These are phyloP conservation scores for Oscheius myriophilus DNA, from an alignment of 2,888 invertebrate species.

Conservation along the genomic window DNA sequence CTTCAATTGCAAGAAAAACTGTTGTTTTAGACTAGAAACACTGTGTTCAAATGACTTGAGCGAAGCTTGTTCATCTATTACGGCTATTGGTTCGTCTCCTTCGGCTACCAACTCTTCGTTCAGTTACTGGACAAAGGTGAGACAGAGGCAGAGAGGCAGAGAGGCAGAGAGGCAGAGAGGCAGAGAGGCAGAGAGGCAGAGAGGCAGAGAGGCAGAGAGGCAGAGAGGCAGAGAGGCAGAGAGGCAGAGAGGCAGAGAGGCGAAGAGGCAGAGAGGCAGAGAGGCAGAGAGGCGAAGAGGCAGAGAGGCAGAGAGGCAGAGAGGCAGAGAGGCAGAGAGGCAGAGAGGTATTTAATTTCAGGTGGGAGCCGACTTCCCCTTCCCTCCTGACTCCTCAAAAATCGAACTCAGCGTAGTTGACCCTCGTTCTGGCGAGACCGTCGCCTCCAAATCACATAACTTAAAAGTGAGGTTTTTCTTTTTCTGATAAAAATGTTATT, in stretches of 20 bases:
- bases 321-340: too few species aligned
- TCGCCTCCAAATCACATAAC: neutral
- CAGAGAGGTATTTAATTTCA: neutral
- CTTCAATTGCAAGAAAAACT: neutral
- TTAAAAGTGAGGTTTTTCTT: conserved; percentile 6
- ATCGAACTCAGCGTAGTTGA: conserved; percentile 10
- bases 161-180: too few species aligned
- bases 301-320: too few species aligned
- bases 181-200: too few species aligned
- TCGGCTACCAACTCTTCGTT: conserved; percentile 19
- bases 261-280: too few species aligned
- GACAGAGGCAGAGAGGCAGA: too few species aligned
- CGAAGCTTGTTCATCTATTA: conserved; percentile 20
- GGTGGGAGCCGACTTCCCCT: conserved; percentile 18
- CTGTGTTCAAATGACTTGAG: conserved; percentile 22
- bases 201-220: too few species aligned
- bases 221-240: too few species aligned
- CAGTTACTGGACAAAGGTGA: conserved; percentile 28
- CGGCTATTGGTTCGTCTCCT: conserved; percentile 21
- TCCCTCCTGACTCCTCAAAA: conserved; percentile 10
- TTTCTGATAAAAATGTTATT: too few species aligned
- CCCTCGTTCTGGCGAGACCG: neutral
- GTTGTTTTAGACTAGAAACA: conserved; percentile 19
- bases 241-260: too few species aligned
- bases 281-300: too few species aligned